Conservation (phyloP, 2,888 invertebrate species). For the Nymphalis polychloros region DNA sequence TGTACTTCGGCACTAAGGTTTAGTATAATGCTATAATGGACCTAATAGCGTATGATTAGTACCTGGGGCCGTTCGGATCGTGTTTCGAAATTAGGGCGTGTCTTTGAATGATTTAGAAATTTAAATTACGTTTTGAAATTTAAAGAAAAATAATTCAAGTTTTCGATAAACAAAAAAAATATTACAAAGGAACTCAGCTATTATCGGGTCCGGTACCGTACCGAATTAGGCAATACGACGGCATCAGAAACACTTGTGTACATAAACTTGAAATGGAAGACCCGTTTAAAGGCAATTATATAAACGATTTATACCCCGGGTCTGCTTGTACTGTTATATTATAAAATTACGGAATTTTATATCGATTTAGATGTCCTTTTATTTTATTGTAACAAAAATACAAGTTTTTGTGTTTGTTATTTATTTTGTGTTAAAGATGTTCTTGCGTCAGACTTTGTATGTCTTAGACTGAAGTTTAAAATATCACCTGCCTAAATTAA, state of each 20-base stretch:
- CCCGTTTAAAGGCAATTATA: conserved; percentile 1
- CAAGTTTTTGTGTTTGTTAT: neutral
- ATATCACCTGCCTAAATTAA: no score
- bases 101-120: conserved; percentile 40
- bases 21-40: conserved; percentile 33
- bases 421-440: neutral
- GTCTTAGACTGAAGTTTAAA: neutral
- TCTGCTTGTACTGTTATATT: conserved; percentile 23
- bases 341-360: conserved; percentile 20
- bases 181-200: conserved; percentile 46
- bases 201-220: conserved; percentile 38
- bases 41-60: conserved; percentile 38
- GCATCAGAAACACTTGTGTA: conserved; percentile 61
- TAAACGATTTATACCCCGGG: conserved; percentile 7
- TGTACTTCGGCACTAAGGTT: conserved; percentile 26
- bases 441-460: neutral
- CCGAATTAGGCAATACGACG: conserved; percentile 64
- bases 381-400: conserved; percentile 1
- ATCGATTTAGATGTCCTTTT: neutral
- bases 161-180: neutral
- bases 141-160: neutral
- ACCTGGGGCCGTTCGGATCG: conserved; percentile 24
- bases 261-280: conserved; percentile 53
- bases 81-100: conserved; percentile 28
- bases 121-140: conserved; percentile 4